phyloP scores from a whole-genome alignment of 2,888 invertebrate species.

The Xestobium rufovillosum region DNA sequence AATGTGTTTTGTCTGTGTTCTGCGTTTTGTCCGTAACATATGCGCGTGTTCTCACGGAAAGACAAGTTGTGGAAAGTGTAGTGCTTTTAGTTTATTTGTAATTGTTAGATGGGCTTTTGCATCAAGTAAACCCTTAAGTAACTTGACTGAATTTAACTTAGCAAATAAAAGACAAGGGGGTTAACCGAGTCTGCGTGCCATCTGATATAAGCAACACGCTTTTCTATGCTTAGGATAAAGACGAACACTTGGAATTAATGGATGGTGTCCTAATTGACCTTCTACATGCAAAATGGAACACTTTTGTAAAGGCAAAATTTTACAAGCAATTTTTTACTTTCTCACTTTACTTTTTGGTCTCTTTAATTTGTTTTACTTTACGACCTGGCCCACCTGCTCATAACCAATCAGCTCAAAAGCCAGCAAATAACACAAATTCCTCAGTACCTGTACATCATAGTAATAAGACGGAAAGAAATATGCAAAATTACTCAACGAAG shows the following conservation, averaged over 20 bases:
- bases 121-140: too few relatives aligned
- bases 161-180: too few relatives aligned
- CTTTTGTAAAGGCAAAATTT: slow-evolving; percentile 91
- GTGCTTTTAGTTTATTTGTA: too few relatives aligned
- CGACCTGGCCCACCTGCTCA: slow-evolving; percentile 69
- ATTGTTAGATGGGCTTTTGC: too few relatives aligned
- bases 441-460: slow-evolving; percentile 6
- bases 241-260: slow-evolving; percentile 89
- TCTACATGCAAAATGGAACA: slow-evolving; percentile 95
- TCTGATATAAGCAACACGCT: too few relatives aligned
- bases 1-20: too few relatives aligned
- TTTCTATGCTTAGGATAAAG: slow-evolving; percentile 65
- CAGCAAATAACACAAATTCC: slow-evolving; percentile 29
- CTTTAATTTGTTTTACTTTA: slow-evolving; percentile 79
- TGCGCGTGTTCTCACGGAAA: too few relatives aligned
- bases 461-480: background rate
- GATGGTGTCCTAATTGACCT: slow-evolving; percentile 92
- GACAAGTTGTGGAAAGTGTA: too few relatives aligned
- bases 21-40: too few relatives aligned
- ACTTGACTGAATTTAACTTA: too few relatives aligned
- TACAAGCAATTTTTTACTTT: slow-evolving; percentile 89
- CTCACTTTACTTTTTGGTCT: slow-evolving; percentile 81
- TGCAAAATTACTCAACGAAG: background rate
- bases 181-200: too few relatives aligned
- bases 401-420: slow-evolving; percentile 28